Conservation (phyloP, 2,113 vertebrate species). For the Ptyas mucosa region DNA sequence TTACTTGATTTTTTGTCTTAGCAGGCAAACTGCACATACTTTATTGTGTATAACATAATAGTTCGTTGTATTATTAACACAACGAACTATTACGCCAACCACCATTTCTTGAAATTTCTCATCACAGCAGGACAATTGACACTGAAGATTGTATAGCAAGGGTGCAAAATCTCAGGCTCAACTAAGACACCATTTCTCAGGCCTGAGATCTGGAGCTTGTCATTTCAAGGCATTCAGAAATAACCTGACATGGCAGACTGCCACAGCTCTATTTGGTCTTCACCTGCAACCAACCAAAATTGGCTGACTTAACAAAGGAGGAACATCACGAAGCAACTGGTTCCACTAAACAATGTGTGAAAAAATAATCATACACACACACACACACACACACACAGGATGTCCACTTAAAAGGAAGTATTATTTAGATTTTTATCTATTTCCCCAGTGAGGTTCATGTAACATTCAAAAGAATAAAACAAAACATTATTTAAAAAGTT, state of each 20-base stretch:
- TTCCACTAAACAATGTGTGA: neutral
- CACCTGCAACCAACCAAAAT: neutral
- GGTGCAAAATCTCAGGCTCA: neutral
- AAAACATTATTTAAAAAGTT: neutral
- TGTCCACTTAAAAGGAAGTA: neutral
- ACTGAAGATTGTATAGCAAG: neutral
- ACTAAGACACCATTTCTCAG: neutral
- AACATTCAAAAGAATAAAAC: neutral
- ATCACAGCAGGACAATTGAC: neutral
- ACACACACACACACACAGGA: neutral
- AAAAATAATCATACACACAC: neutral
- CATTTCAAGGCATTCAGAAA: neutral
- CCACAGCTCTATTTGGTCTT: neutral
- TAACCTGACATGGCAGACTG: neutral
- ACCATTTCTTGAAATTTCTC: conserved; percentile 4
- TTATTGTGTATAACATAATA: too few relatives aligned
- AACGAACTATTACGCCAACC: neutral
- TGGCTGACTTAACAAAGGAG: neutral
- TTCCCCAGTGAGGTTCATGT: neutral
- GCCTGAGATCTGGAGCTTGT: neutral
- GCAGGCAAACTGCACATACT: neutral
- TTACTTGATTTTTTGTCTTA: conserved; percentile 11
- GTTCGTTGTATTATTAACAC: conserved; percentile 19
- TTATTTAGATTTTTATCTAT: neutral
- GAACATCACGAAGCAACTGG: neutral